Evolutionary conservation across 2,113 vertebrate genomes (phyloP).

Genomic region (cat (Felis catus)): F.catus_Fca126_mat1.0 CM031424.1:65423001-65423500

Average conservation of each 20-base stretch:
- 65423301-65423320: neutral
- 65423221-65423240: neutral
- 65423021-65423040: neutral
- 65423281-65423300: neutral
- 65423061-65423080: neutral
- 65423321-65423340: neutral
- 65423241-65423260: slow-evolving; percentile 26
- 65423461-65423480: neutral
- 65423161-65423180: neutral
- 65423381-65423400: neutral
- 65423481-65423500: neutral
- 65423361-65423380: neutral
- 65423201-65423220: neutral
- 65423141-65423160: neutral
- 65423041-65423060: slow-evolving; percentile 37
- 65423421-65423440: neutral
- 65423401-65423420: neutral
- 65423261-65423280: neutral
- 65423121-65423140: slow-evolving; percentile 19
- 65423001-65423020: slow-evolving; percentile 19
- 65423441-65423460: neutral
- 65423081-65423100: slow-evolving; percentile 36
- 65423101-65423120: neutral
- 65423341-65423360: neutral
- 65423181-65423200: slow-evolving; percentile 21